Evolutionary conservation across 23 tunicate species (phyloP).

Genomic region (Halocynthia roretzi): DNA sequence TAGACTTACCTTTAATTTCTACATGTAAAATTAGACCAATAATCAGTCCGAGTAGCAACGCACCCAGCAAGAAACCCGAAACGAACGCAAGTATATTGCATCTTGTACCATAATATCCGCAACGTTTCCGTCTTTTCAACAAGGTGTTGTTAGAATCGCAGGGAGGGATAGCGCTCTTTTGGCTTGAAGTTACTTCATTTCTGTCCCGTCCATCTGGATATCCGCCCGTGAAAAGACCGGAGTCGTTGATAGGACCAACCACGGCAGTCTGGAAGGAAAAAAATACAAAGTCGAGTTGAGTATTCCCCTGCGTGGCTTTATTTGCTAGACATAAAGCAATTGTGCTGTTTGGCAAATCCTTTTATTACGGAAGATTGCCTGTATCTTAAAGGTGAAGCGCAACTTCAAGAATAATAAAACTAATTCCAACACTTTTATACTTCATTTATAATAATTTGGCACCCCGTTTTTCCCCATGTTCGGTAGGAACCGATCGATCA

Average conservation of each 20-base stretch:
- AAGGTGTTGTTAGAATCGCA: no score
- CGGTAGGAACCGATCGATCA: no score
- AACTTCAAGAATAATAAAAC: no score
- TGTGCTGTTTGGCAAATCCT: neutral
- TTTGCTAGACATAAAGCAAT: neutral
- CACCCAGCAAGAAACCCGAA: slow-evolving; percentile 64
- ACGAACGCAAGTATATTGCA: slow-evolving; percentile 42
- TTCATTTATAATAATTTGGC: no score
- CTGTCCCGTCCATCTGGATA: neutral
- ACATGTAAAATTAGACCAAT: slow-evolving; percentile 53
- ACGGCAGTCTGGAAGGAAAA: slow-evolving; percentile 35
- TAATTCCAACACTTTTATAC: no score
- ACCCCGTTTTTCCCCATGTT: no score
- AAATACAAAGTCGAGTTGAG: neutral
- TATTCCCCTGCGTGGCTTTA: neutral
- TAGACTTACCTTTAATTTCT: slow-evolving; percentile 39
- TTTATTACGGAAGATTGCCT: no score
- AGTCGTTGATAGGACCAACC: slow-evolving; percentile 46
- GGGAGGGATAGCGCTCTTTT: neutral
- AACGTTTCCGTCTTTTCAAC: slow-evolving; percentile 1
- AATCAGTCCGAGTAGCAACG: slow-evolving; percentile 63
- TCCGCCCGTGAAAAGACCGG: neutral
- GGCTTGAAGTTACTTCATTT: neutral
- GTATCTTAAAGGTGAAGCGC: no score
- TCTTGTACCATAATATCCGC: slow-evolving; percentile 28